Conservation (phyloP, 2,113 vertebrate genomes). For the Carettochelys insculpta region DNA sequence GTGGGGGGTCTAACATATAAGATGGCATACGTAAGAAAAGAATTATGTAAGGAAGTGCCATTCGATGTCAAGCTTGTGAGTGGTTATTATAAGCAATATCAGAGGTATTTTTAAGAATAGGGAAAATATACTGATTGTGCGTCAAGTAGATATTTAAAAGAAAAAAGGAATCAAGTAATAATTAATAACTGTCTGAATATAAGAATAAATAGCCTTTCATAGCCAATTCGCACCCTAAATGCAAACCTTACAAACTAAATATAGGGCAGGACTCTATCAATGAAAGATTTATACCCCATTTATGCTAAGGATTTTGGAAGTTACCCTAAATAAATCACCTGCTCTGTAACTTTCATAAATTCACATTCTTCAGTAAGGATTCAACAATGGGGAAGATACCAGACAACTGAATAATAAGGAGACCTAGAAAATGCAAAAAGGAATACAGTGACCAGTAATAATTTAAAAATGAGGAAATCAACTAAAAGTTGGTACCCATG, state of each 20-base stretch:
- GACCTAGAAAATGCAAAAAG: background rate
- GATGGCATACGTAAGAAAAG: background rate
- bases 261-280: background rate
- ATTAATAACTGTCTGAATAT: background rate
- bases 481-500: background rate
- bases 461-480: background rate
- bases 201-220: background rate
- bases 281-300: background rate
- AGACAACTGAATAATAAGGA: background rate
- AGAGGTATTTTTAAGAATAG: constrained; percentile 1
- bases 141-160: background rate
- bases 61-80: background rate
- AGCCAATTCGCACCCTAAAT: background rate
- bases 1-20: background rate
- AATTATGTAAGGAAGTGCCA: background rate
- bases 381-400: background rate
- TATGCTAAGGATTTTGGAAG: constrained; percentile 18
- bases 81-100: background rate
- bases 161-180: background rate
- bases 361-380: background rate
- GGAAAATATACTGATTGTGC: background rate
- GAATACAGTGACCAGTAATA: background rate
- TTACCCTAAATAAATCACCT: background rate
- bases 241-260: no score
- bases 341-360: background rate